Percentiles rank a stretch among this genome's conserved stretches.
These are phyloP conservation scores for Mastomys natalensis DNA, from an alignment of 2,113 vertebrate genomes.

Conservation along the genomic window DNA sequence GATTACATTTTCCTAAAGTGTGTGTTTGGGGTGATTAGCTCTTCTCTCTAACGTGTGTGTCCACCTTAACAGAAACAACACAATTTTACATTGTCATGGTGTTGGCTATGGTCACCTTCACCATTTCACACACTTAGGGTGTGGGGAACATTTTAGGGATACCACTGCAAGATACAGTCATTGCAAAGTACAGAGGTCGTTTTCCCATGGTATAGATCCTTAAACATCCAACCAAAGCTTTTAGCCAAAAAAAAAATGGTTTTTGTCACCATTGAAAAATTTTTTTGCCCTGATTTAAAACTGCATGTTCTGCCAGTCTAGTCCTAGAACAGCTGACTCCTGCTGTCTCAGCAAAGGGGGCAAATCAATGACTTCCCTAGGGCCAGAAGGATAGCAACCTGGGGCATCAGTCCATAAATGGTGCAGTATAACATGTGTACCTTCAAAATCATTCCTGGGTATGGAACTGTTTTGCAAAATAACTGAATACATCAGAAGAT, in stretches of 20 bases:
- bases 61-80: background rate
- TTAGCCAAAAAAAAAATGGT: background rate
- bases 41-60: background rate
- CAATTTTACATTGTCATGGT: background rate
- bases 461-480: background rate
- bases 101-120: background rate
- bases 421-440: background rate
- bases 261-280: background rate
- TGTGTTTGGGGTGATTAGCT: background rate
- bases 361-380: background rate
- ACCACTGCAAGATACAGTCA: background rate
- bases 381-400: background rate
- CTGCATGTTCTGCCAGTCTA: background rate
- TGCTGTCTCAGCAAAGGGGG: background rate
- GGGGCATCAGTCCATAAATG: background rate
- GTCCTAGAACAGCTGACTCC: background rate
- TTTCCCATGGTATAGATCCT: background rate
- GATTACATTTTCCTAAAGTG: background rate
- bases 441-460: constrained; percentile 1
- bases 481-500: background rate
- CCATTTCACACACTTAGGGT: background rate
- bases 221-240: background rate
- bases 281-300: background rate
- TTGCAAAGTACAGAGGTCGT: background rate
- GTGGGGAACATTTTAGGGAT: background rate